A percentile compares a stretch with the other conserved stretches of the same genome.
Conservation (phyloP, 2,797 vertebrate genomes). For the Orestias chungarensis region DNA sequence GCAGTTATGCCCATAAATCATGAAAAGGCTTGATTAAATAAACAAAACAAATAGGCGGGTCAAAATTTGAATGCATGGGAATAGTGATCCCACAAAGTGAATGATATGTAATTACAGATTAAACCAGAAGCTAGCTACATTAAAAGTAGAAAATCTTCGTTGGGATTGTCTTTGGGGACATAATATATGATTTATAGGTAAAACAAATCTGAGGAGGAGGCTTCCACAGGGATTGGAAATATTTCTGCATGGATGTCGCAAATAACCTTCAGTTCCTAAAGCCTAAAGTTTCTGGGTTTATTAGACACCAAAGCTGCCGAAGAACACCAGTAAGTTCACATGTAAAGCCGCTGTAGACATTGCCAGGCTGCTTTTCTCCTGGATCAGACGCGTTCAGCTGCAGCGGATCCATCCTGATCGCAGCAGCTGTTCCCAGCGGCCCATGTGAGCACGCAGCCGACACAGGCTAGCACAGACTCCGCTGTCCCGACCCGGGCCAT, state of each 20-base stretch:
- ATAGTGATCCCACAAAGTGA: background rate
- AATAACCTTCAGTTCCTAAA: too few species aligned
- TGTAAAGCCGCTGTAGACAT: background rate
- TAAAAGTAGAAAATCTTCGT: background rate
- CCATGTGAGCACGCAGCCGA: conserved; percentile 37
- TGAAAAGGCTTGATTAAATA: too few species aligned
- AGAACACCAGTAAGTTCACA: background rate
- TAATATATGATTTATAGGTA: conserved; percentile 3
- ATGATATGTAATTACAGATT: background rate
- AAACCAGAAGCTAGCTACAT: background rate
- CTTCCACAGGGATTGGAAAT: too few species aligned
- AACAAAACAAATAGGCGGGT: too few species aligned
- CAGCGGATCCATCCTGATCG: conserved; percentile 31
- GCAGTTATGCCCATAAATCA: too few species aligned
- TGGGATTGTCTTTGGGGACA: background rate
- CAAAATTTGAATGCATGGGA: background rate
- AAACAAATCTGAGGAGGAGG: too few species aligned
- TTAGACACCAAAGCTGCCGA: background rate
- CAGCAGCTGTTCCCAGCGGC: conserved; percentile 54
- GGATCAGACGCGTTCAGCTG: conserved; percentile 23
- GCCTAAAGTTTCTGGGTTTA: too few species aligned
- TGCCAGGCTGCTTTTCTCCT: background rate
- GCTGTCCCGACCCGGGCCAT: conserved; percentile 36
- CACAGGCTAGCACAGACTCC: conserved; percentile 49
- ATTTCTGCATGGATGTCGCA: background rate